Percentiles rank a stretch among this genome's conserved stretches.
Evolutionary conservation across 2,888 invertebrate genomes (phyloP).

Genomic region (Rhamphomyia laevipes): DNA sequence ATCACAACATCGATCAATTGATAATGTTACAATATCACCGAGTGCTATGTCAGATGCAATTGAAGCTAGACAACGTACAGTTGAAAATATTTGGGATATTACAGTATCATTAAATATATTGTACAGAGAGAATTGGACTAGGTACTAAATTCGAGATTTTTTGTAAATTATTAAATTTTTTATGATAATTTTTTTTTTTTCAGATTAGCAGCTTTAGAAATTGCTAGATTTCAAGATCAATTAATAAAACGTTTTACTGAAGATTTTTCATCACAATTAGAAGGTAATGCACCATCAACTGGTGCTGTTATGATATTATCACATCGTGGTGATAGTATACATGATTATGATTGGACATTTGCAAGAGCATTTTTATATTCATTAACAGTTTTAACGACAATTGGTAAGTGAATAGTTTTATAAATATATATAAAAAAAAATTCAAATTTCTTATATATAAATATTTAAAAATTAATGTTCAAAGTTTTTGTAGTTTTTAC

Average conservation of each 20-base stretch:
- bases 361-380: conserved; percentile 89
- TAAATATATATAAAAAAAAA: neutral
- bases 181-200: conserved; percentile 1
- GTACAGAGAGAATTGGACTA: conserved; percentile 82
- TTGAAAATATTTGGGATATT: conserved; percentile 85
- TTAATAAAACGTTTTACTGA: conserved; percentile 66
- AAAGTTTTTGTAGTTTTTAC: neutral
- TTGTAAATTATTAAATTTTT: neutral
- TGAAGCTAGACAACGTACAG: conserved; percentile 55
- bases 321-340: conserved; percentile 26
- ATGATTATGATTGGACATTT: conserved; percentile 74
- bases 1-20: conserved; percentile 13
- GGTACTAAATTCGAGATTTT: conserved; percentile 34
- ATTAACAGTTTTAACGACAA: conserved; percentile 84
- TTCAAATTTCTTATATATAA: too few species aligned
- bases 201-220: conserved; percentile 38
- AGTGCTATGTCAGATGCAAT: conserved; percentile 36
- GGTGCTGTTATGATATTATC: conserved; percentile 35
- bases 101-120: conserved; percentile 79
- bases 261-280: conserved; percentile 51
- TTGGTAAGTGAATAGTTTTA: conserved; percentile 52
- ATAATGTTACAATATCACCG: conserved; percentile 29
- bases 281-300: conserved; percentile 31
- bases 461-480: neutral
- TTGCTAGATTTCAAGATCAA: conserved; percentile 67